Base-by-base conservation (phyloP, 1,140 invertebrate genomes). In the Bacillus rossius region DNA sequence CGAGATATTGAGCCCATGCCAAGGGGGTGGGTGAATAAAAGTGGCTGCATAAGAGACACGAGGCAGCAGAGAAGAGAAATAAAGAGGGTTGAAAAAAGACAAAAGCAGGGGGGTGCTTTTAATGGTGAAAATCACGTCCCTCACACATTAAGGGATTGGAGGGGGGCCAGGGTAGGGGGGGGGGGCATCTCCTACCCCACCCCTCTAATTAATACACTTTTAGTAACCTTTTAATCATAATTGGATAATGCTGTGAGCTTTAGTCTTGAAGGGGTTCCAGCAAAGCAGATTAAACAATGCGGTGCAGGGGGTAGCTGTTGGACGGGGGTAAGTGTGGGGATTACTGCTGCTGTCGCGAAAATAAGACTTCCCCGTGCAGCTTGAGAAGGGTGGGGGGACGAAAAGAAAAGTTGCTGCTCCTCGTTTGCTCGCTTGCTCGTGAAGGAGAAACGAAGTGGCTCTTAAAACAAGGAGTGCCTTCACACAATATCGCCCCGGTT, bases 161-260 rank as follows among this genome's bases (percentile, higher is more conserved):
- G 41, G 34, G 29, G 23, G 34, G 29, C 14, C 22, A 29, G 19
- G 34, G 29, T 22, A 20, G 29, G 23, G 34, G 16, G 22, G 16
- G 29, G 19, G 29, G 23, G 37, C 52, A 38, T 2, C 51, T 16
- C 20, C 51, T 23, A 13, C 19, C 10, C 52, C n/a, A 25, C 51
- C 25, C 16, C n/a, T 40, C 57, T 53, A 59, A 59, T 59, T 59
- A 59, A 59, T 59, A 59, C 48, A 59, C 57, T 59, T 54, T 59
- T 59, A 59, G 57, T 59, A 59, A 59, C 57, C 57, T 59, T 59
- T 59, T 59, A 59, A 59, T 59, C 48, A 59, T 59, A 59, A 59
- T 53, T 59, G 57, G 57, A 59, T 59, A 59, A 59, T 59, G 57
- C 49, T 52, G 45, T 40, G 48, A 50, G 48, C n/a, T 50, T 50